Base-by-base conservation (phyloP, 2,888 invertebrate genomes). In the Caenorhabditis plicata region DNA sequence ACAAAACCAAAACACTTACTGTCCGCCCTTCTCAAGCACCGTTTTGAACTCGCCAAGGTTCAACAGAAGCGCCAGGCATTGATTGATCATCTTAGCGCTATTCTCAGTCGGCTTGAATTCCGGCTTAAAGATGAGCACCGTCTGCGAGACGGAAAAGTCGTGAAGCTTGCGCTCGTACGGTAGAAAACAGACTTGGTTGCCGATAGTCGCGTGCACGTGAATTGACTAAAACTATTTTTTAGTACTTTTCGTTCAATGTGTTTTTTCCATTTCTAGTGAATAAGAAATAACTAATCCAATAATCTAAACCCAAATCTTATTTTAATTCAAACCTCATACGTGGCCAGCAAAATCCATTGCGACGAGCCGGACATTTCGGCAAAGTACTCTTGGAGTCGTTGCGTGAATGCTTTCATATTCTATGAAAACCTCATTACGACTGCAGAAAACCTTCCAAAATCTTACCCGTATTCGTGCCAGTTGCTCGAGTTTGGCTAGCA, bases 401-500 rank as follows among this genome's bases (percentile, higher is more conserved):
- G 11, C 5, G 23, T 5, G 26, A 47, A 58, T n/a, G 23, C 29
- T 7, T 48, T 33, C 8, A 19, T 27, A 23, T 53, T 35, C 5
- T n/a, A n/a, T n/a, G n/a, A n/a, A n/a, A n/a, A n/a, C n/a, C n/a
- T n/a, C n/a, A n/a, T n/a, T n/a, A n/a, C n/a, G n/a, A n/a, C n/a
- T n/a, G n/a, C n/a, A n/a, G n/a, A n/a, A n/a, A n/a, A n/a, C n/a
- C n/a, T n/a, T n/a, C n/a, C n/a, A n/a, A n/a, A n/a, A n/a, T n/a
- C n/a, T n/a, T n/a, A n/a, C n/a, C n/a, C 17, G 23, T 35, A 52
- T 41, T 19, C 33, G 27, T 4, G 43, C 42, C 32, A 69, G 25
- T 42, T 71, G 71, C 23, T 62, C 39, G 19, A 69, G 23, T 47
- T 71, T 71, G 3, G 55, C 52, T 9, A 71, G 43, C 2, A 71